Evolutionary conservation across 2,888 invertebrate species (phyloP), one percentile per base, ranked within the genome.

Genomic region (Erebia ligea): DNA sequence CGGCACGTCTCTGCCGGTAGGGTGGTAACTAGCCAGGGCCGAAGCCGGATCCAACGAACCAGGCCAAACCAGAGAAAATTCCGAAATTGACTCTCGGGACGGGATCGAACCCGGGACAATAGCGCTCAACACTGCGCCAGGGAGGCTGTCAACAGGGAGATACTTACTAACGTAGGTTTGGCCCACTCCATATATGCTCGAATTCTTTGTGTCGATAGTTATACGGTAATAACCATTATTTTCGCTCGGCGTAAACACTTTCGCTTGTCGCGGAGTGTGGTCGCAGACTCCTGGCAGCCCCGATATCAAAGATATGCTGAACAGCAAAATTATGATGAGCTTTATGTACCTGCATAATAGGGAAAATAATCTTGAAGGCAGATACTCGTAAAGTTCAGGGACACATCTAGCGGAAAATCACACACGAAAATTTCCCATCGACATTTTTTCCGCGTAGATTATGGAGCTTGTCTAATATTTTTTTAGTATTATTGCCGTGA

Each of bases 111-210:
- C n/a, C n/a, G n/a, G n/a, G n/a, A 25, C 25, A 25, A 4, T 3
- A 4, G 25, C 25, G 25, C 2, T 25, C 25, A 25, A 25, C 2
- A 25, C 25, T 25, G 4, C 25, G 25, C 25, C 25, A 25, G 25
- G 25, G 25, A 25, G 0, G 21, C 3, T 3, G 4, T 25, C 25
- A 25, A 25, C 25, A 11, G 1, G 13, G 21, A 25, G 15, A 13
- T 15, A 64, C 92, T 85, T 83, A 92, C 92, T 83, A 73, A 88
- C 86, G 76, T 92, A 92, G 8, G 92, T 91, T 76, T 92, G 92
- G 68, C 85, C 87, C 0, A 89, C 86, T 4, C 86, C 81, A 59
- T 87, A 92, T 5, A 76, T 79, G 11, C 81, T 77, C 0, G 75
- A 80, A 13, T 78, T 78, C 73, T 81, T 76, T 25, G 80, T 87